phyloP scores from a whole-genome alignment of 2,113 vertebrate genomes.

The Porphyrio hochstetteri region DNA sequence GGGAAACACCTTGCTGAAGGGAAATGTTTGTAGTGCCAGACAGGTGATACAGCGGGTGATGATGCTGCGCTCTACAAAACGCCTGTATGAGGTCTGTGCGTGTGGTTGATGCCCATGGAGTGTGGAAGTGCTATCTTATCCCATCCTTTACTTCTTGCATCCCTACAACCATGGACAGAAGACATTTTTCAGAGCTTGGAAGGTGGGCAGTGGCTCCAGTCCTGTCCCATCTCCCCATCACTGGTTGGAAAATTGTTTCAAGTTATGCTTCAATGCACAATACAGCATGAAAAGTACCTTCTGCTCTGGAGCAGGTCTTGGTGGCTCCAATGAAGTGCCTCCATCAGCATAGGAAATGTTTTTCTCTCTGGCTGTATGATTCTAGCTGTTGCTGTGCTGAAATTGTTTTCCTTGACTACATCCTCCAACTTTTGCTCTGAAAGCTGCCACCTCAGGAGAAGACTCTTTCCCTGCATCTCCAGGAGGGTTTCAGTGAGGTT shows the following conservation, averaged over 20 bases:
- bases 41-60: not conserved
- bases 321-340: not conserved
- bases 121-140: not conserved
- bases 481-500: constrained; percentile 5
- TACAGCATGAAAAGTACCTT: not conserved
- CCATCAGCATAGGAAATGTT: not conserved
- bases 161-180: not conserved
- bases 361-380: not conserved
- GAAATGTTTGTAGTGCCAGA: not conserved
- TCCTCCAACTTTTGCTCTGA: not conserved
- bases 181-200: rapidly evolving
- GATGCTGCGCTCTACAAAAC: not conserved
- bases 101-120: not conserved
- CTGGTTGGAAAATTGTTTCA: not conserved
- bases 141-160: not conserved
- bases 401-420: not conserved
- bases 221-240: too few species aligned
- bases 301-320: not conserved
- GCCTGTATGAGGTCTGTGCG: not conserved
- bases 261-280: not conserved
- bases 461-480: not conserved
- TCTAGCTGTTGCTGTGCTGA: not conserved
- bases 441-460: not conserved
- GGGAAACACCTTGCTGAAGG: not conserved
- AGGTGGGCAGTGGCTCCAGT: not conserved